Conservation (phyloP, 2,888 invertebrate genomes). For the Hypomecis atomaria region DNA sequence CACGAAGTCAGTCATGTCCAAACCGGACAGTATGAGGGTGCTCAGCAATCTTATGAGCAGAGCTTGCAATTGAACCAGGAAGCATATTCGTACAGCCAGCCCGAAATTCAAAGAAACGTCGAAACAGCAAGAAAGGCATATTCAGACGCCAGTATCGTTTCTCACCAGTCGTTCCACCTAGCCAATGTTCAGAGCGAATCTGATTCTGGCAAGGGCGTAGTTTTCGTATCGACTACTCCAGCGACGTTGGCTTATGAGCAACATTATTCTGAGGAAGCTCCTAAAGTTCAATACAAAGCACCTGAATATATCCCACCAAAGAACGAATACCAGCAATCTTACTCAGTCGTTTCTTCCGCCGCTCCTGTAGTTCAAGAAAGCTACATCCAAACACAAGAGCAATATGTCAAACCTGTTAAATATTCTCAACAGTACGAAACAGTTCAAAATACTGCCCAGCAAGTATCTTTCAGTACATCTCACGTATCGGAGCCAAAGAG, state of each 20-base stretch:
- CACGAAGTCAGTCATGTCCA: conserved; percentile 63
- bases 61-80: conserved; percentile 56
- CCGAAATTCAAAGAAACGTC: conserved; percentile 71
- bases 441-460: conserved; percentile 48
- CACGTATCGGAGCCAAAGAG: conserved; percentile 60
- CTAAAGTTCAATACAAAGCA: conserved; percentile 61
- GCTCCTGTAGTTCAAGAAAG: conserved; percentile 62
- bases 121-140: conserved; percentile 61
- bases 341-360: conserved; percentile 58
- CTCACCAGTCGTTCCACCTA: conserved; percentile 73
- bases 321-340: conserved; percentile 60
- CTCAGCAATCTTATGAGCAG: conserved; percentile 56
- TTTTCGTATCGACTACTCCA: conserved; percentile 71
- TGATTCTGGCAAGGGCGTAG: conserved; percentile 58
- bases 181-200: conserved; percentile 49
- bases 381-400: conserved; percentile 57
- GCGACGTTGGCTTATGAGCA: conserved; percentile 71
- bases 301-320: conserved; percentile 63
- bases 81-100: conserved; percentile 70
- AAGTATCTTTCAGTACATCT: conserved; percentile 61
- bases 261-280: conserved; percentile 67
- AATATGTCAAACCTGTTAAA: conserved; percentile 56
- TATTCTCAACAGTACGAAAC: conserved; percentile 53
- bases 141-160: conserved; percentile 73
- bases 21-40: conserved; percentile 58